Evolutionary conservation across 2,797 vertebrate species (phyloP).

Genomic region (Scolopax rusticola): DNA sequence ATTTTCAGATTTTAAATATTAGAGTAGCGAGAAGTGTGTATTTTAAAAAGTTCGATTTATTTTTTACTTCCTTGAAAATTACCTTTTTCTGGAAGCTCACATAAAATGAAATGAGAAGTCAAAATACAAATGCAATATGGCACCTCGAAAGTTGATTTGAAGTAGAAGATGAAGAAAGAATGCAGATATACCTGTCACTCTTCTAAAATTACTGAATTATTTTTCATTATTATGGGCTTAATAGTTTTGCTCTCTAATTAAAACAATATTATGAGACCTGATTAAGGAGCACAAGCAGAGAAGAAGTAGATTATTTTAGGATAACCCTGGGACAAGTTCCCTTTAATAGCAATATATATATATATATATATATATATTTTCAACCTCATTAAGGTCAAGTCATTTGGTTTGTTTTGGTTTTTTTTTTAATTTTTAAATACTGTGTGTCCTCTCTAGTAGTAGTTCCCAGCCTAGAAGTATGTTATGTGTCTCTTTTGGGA

Average conservation of each 20-base stretch:
- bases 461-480: background rate
- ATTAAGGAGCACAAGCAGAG: background rate
- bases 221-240: constrained; percentile 31
- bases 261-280: background rate
- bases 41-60: background rate
- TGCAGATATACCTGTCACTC: background rate
- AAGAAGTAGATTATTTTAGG: background rate
- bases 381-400: background rate
- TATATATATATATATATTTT: background rate
- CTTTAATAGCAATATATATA: background rate
- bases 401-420: rapidly evolving
- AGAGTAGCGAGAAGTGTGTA: background rate
- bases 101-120: background rate
- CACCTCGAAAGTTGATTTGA: background rate
- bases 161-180: background rate
- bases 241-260: constrained; percentile 14
- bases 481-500: background rate
- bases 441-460: background rate
- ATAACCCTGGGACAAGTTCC: background rate
- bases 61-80: background rate
- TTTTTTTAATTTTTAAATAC: background rate
- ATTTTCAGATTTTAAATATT: background rate
- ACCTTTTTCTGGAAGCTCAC: background rate
- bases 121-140: background rate
- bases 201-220: background rate